Evolutionary conservation across 2,797 vertebrate genomes (phyloP).

Genomic region (Sandelia bainsii): DNA sequence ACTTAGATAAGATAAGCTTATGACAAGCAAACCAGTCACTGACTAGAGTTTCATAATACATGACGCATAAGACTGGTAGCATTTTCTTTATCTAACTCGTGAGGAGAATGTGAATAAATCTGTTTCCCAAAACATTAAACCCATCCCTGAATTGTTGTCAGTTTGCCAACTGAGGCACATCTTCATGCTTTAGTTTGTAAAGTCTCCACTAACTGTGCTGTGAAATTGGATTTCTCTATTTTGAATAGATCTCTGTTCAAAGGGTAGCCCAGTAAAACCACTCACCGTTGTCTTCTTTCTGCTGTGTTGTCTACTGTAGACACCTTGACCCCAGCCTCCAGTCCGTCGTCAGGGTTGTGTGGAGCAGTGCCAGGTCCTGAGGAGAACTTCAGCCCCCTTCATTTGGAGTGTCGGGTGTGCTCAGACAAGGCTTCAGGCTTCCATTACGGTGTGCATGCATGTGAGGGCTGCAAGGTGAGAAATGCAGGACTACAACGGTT

Average conservation of each 20-base stretch:
- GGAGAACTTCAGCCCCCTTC: slow-evolving; percentile 80
- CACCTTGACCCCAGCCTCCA: slow-evolving; percentile 93
- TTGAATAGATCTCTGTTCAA: not conserved
- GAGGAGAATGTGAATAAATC: not conserved
- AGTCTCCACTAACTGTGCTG: too few species aligned
- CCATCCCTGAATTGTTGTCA: not conserved
- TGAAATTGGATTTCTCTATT: not conserved
- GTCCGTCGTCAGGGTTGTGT: slow-evolving; percentile 88
- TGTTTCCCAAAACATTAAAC: not conserved
- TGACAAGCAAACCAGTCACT: too few species aligned
- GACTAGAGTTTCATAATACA: not conserved
- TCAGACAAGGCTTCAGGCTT: slow-evolving; percentile 97
- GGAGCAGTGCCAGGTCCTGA: slow-evolving; percentile 76
- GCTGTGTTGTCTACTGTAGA: slow-evolving; percentile 76
- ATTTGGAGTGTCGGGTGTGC: slow-evolving; percentile 94
- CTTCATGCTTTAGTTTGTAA: not conserved
- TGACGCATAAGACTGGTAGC: not conserved
- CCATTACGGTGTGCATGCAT: slow-evolving; percentile 98
- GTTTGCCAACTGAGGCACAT: not conserved
- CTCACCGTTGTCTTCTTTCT: not conserved
- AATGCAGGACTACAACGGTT: fast-evolving
- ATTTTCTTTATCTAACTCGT: not conserved
- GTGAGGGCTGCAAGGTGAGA: slow-evolving; percentile 97
- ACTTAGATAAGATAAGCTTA: not conserved
- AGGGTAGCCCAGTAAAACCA: not conserved